Conservation (phyloP, 2,888 invertebrate species). For the Drepanosiphum platanoidis region DNA sequence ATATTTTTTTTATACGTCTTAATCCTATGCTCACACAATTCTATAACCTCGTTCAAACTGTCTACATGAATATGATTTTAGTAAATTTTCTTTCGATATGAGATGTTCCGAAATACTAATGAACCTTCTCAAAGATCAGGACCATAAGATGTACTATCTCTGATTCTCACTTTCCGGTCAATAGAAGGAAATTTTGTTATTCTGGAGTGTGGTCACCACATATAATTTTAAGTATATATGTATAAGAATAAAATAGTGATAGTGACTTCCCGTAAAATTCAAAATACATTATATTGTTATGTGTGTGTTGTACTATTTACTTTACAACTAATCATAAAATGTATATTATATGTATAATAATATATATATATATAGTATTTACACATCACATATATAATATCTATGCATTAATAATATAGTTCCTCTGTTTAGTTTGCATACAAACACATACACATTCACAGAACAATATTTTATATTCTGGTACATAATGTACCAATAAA, state of each 20-base stretch:
- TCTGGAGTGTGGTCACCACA: background rate
- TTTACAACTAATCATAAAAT: background rate
- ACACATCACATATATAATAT: background rate
- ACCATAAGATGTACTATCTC: background rate
- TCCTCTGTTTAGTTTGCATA: background rate
- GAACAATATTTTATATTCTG: background rate
- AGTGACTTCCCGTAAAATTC: background rate
- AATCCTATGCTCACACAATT: slow-evolving; percentile 10
- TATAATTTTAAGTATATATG: background rate
- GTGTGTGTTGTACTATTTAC: background rate
- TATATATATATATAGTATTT: background rate
- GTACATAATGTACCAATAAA: background rate
- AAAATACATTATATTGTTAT: background rate
- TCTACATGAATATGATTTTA: background rate
- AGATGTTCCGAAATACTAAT: background rate
- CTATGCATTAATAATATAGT: background rate
- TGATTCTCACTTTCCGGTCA: background rate
- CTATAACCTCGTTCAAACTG: background rate
- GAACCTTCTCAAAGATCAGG: background rate
- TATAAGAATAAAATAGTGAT: background rate
- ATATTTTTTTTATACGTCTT: slow-evolving; percentile 24
- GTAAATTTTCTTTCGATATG: background rate
- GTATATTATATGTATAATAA: background rate
- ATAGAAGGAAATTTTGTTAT: background rate
- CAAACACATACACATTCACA: background rate